phyloP scores from a whole-genome alignment of 2,113 vertebrate genomes.

The Hippocampus abdominalis region DNA sequence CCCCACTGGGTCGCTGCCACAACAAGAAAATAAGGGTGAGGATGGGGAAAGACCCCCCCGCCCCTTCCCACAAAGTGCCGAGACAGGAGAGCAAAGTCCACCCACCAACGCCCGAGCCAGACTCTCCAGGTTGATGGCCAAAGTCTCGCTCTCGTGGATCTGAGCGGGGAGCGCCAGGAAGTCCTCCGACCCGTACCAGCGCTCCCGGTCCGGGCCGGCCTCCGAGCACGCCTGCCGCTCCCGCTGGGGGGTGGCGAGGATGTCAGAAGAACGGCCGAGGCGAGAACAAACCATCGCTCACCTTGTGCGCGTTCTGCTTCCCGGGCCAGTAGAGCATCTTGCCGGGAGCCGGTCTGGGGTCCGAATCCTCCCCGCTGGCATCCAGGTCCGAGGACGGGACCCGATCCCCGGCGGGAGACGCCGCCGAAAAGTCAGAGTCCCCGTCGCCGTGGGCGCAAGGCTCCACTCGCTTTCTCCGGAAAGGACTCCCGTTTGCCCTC shows the following conservation, averaged over 20 bases:
- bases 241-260: conserved; percentile 3
- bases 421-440: conserved; percentile 57
- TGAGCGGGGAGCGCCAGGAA: conserved; percentile 93
- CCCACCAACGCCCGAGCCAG: conserved; percentile 79
- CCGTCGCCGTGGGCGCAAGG: conserved; percentile 29
- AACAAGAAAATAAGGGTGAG: not conserved
- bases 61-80: too few species aligned
- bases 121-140: conserved; percentile 87
- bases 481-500: conserved; percentile 60
- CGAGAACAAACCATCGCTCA: conserved; percentile 11
- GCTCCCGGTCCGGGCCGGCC: conserved; percentile 48
- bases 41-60: not conserved
- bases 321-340: conserved; percentile 48
- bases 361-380: conserved; percentile 63
- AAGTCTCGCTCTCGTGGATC: conserved; percentile 87
- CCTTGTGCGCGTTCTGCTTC: conserved; percentile 37
- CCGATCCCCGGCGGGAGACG: conserved; percentile 55
- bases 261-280: not conserved
- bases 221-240: conserved; percentile 1
- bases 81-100: not conserved
- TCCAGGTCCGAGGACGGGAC: conserved; percentile 58
- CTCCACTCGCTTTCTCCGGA: conserved; percentile 26
- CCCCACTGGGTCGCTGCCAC: conserved; percentile 58
- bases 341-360: conserved; percentile 33
- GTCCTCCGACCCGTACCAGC: conserved; percentile 95